Evolutionary conservation across 1,140 invertebrate genomes (phyloP).

Genomic region (Sinella curviseta): DNA sequence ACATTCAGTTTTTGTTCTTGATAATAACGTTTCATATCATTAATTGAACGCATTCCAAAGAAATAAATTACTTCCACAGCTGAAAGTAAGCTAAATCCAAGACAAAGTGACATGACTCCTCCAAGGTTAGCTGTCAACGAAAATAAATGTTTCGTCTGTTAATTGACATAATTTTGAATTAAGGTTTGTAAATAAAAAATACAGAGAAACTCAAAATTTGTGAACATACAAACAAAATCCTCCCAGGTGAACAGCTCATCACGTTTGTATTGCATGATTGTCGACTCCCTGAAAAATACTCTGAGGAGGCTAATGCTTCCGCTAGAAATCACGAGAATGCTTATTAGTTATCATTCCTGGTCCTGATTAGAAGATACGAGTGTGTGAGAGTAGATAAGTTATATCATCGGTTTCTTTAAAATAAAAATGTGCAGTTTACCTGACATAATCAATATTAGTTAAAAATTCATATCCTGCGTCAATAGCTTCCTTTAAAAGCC

Average conservation of each 20-base stretch:
- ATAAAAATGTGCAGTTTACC: constrained; percentile 29
- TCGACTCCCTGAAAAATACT: constrained; percentile 46
- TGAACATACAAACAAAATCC: constrained; percentile 48
- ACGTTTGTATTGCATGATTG: constrained; percentile 49
- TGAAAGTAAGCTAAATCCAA: constrained; percentile 68
- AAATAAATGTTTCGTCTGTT: not conserved
- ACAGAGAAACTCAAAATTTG: not conserved
- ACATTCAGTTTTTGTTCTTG: not conserved
- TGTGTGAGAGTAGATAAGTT: too few species aligned
- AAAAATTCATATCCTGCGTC: constrained; percentile 33
- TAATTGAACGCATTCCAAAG: constrained; percentile 43
- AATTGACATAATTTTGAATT: not conserved
- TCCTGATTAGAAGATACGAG: not conserved
- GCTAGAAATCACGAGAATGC: constrained; percentile 13
- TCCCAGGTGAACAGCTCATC: constrained; percentile 50
- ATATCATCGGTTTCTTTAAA: too few species aligned
- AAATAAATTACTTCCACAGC: constrained; percentile 67
- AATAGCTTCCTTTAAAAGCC: constrained; percentile 45
- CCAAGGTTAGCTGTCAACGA: constrained; percentile 46
- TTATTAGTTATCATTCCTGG: not conserved
- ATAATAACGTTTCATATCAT: not conserved
- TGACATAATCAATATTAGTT: constrained; percentile 47
- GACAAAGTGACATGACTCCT: constrained; percentile 60
- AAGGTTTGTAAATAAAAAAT: not conserved
- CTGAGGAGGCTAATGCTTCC: constrained; percentile 45